These are phyloP conservation scores for Heliopora coerulea DNA, from an alignment of 92 coral and sea anemone species.

Conservation along the genomic window DNA sequence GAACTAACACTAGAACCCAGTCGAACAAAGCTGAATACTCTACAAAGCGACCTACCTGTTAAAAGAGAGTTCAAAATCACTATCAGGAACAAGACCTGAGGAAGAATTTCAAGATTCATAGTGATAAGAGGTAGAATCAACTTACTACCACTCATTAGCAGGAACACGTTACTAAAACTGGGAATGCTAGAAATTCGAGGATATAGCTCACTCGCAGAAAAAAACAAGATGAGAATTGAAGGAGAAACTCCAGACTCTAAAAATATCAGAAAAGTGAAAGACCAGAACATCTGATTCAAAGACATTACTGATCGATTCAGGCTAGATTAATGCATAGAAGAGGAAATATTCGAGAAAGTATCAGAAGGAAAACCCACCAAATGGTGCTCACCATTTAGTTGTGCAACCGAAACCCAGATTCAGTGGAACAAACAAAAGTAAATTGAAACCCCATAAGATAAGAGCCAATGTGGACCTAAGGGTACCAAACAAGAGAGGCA, in stretches of 20 bases:
- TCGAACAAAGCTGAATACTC: slow-evolving; percentile 33
- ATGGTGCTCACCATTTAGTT: too few relatives aligned
- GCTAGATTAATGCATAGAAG: slow-evolving; percentile 47
- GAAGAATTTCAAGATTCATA: slow-evolving; percentile 38
- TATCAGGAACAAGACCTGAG: slow-evolving; percentile 49
- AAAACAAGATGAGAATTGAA: slow-evolving; percentile 42
- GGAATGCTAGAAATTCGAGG: slow-evolving; percentile 49
- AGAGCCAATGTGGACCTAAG: slow-evolving; percentile 62
- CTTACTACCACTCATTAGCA: slow-evolving; percentile 51
- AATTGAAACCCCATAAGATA: slow-evolving; percentile 63
- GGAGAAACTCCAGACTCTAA: slow-evolving; percentile 35
- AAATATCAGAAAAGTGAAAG: slow-evolving; percentile 29
- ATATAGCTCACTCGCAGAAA: slow-evolving; percentile 50
- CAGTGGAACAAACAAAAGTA: slow-evolving; percentile 31
- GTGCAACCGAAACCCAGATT: slow-evolving; percentile 66
- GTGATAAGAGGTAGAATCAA: slow-evolving; percentile 48
- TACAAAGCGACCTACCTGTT: slow-evolving; percentile 49
- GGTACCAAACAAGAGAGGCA: slow-evolving; percentile 59
- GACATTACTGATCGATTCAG: slow-evolving; percentile 21
- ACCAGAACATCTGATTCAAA: neutral
- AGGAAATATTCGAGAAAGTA: slow-evolving; percentile 61
- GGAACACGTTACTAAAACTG: slow-evolving; percentile 41
- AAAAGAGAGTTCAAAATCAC: slow-evolving; percentile 55
- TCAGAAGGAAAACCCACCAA: slow-evolving; percentile 60
- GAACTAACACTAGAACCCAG: slow-evolving; percentile 33